A percentile compares a stretch with the other conserved stretches of the same genome.
Evolutionary conservation across 2,888 invertebrate genomes (phyloP).

Genomic region (Drosophila ezoana): DNA sequence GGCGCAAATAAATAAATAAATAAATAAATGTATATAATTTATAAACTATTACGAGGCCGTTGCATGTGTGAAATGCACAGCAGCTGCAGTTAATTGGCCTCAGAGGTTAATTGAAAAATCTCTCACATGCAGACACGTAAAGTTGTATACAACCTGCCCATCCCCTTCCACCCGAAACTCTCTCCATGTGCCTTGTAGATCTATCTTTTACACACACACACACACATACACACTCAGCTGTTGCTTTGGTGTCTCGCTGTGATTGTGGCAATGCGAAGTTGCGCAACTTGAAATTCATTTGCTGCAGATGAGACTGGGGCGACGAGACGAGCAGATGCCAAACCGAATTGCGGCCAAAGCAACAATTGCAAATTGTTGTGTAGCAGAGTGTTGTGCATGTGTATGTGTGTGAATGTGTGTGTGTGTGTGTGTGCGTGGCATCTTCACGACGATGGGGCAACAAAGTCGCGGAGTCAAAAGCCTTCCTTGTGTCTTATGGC

Average conservation of each 20-base stretch:
- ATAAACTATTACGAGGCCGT: slow-evolving; percentile 34
- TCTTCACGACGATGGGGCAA: slow-evolving; percentile 42
- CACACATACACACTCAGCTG: too few relatives aligned
- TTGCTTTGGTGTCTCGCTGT: slow-evolving; percentile 6
- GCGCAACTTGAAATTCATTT: slow-evolving; percentile 59
- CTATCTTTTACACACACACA: slow-evolving; percentile 8
- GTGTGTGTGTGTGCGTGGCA: slow-evolving; percentile 28
- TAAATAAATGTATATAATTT: slow-evolving; percentile 17
- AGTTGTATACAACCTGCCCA: background rate
- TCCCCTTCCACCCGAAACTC: background rate
- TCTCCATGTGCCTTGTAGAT: background rate
- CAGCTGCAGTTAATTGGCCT: slow-evolving; percentile 56
- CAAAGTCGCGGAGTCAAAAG: slow-evolving; percentile 21
- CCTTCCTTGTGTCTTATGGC: slow-evolving; percentile 44
- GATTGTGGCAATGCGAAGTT: slow-evolving; percentile 60
- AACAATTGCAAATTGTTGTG: slow-evolving; percentile 78
- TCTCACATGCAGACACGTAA: slow-evolving; percentile 46
- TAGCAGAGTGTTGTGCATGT: slow-evolving; percentile 54
- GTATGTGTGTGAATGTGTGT: slow-evolving; percentile 5
- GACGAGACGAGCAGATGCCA: slow-evolving; percentile 26
- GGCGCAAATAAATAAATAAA: slow-evolving; percentile 35
- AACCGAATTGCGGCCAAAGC: slow-evolving; percentile 60
- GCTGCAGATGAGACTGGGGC: slow-evolving; percentile 11
- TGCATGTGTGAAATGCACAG: slow-evolving; percentile 14
- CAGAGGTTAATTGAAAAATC: slow-evolving; percentile 71